Evolutionary conservation across 92 coral and sea anemone genomes (phyloP).

Genomic region (Porites divaricata): DNA sequence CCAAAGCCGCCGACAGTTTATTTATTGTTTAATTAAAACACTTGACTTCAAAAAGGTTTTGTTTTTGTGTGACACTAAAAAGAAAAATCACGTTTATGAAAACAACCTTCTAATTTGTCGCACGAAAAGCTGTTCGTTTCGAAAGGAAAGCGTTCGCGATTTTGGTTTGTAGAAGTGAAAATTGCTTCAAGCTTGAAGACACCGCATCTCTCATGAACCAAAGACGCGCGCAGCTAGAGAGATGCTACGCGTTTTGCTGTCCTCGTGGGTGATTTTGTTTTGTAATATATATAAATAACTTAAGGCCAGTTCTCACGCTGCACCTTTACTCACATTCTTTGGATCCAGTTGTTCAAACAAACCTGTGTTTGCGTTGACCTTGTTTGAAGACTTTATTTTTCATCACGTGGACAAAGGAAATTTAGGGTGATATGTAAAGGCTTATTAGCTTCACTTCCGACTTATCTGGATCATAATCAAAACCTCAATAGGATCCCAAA

Average conservation of each 20-base stretch:
- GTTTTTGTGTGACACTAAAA: constrained; percentile 42
- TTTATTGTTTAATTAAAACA: constrained; percentile 52
- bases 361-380: background rate
- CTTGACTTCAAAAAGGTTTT: constrained; percentile 53
- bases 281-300: background rate
- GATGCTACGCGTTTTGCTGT: background rate
- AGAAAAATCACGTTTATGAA: constrained; percentile 45
- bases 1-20: constrained; percentile 61
- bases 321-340: background rate
- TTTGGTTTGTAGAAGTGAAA: background rate
- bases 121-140: constrained; percentile 46
- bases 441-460: constrained; percentile 33
- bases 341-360: constrained; percentile 29
- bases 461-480: constrained; percentile 51
- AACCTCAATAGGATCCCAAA: constrained; percentile 45
- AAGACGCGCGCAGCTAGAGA: background rate
- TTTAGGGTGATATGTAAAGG: constrained; percentile 6
- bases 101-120: constrained; percentile 25
- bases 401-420: background rate
- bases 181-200: background rate
- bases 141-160: constrained; percentile 12
- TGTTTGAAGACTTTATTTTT: background rate
- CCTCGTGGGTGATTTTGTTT: constrained; percentile 10
- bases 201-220: background rate
- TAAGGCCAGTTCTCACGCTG: constrained; percentile 14